Percentiles rank a stretch among this genome's conserved stretches.
These are phyloP conservation scores for Hesperia comma DNA, from an alignment of 2,888 invertebrate species.

Conservation along the genomic window DNA sequence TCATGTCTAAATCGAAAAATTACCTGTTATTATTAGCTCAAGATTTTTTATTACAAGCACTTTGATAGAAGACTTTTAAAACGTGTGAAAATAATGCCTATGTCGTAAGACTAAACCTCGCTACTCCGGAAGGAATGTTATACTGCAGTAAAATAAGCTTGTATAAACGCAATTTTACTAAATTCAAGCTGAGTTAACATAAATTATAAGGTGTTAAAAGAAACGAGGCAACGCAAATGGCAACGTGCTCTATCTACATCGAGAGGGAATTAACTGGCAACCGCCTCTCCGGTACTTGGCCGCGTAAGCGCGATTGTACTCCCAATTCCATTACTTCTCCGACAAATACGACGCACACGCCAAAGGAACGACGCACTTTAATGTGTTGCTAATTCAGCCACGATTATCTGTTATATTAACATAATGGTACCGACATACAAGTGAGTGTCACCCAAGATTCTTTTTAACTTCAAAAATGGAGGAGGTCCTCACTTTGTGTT, in stretches of 20 bases:
- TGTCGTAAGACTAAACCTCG: too few species aligned
- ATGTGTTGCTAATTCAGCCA: slow-evolving; percentile 59
- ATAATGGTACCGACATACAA: too few species aligned
- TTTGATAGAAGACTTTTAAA: too few species aligned
- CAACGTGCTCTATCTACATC: slow-evolving; percentile 76
- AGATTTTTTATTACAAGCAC: too few species aligned
- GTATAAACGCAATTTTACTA: slow-evolving; percentile 8
- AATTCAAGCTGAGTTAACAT: slow-evolving; percentile 42
- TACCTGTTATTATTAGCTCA: too few species aligned
- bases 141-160: neutral
- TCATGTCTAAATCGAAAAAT: too few species aligned
- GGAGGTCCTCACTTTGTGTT: too few species aligned
- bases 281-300: slow-evolving; percentile 54
- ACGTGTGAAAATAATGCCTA: too few species aligned
- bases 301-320: slow-evolving; percentile 52
- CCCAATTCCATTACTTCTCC: slow-evolving; percentile 35
- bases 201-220: slow-evolving; percentile 68
- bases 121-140: too few species aligned
- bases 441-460: too few species aligned
- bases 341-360: slow-evolving; percentile 12
- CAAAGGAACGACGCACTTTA: slow-evolving; percentile 38
- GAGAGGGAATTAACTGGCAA: slow-evolving; percentile 65
- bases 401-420: neutral
- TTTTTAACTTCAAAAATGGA: too few species aligned
- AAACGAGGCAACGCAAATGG: slow-evolving; percentile 58